These are phyloP conservation scores for Lampris incognitus DNA, from an alignment of 2,113 vertebrate genomes.

Conservation along the genomic window DNA sequence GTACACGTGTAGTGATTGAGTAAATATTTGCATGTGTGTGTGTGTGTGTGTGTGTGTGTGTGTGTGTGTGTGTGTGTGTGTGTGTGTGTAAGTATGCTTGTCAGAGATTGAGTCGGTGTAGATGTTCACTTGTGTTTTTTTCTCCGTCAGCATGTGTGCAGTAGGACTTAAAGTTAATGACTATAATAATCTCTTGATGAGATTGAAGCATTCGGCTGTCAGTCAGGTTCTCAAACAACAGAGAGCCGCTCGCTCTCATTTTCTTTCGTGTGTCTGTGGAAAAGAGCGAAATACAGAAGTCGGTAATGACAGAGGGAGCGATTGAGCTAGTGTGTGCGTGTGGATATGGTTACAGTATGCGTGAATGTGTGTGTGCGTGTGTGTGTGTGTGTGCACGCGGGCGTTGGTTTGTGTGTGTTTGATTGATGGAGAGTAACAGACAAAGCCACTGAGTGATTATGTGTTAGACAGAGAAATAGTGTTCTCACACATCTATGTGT, in stretches of 20 bases:
- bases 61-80: not conserved
- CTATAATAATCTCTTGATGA: not conserved
- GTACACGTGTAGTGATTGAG: no score
- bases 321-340: not conserved
- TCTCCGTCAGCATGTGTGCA: not conserved
- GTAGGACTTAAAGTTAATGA: not conserved
- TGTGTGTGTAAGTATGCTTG: not conserved
- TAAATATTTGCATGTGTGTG: not conserved
- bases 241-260: no score
- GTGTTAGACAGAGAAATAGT: no score
- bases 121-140: no score
- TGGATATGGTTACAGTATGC: not conserved
- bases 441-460: no score
- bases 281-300: no score
- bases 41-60: not conserved
- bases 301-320: no score
- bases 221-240: not conserved
- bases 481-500: no score
- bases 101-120: no score
- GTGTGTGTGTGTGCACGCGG: not conserved
- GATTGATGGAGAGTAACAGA: not conserved
- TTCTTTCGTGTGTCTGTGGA: no score
- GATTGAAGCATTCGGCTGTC: slow-evolving; percentile 13
- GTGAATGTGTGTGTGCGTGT: slow-evolving; percentile 1
- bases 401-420: no score